phyloP scores from a whole-genome alignment of 2,797 vertebrate genomes.

The Babyrousa celebensis region DNA sequence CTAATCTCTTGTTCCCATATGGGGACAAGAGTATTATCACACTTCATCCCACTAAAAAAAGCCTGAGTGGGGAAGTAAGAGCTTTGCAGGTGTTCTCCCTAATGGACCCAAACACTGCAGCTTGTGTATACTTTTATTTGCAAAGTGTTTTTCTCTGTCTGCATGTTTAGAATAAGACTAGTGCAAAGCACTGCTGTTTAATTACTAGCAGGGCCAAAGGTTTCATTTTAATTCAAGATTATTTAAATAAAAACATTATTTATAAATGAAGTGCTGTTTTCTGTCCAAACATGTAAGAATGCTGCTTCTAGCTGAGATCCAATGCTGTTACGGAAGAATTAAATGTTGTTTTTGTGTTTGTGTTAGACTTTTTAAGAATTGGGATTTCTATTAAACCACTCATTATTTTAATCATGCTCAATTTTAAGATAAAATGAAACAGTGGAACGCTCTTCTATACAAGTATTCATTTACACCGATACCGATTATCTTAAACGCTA shows the following conservation, averaged over 20 bases:
- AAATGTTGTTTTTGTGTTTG: slow-evolving; percentile 65
- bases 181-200: slow-evolving; percentile 79
- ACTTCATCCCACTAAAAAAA: slow-evolving; percentile 60
- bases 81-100: slow-evolving; percentile 72
- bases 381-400: slow-evolving; percentile 72
- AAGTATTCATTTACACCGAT: not conserved
- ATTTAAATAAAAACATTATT: slow-evolving; percentile 85
- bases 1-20: slow-evolving; percentile 68
- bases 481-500: not conserved
- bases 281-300: slow-evolving; percentile 80
- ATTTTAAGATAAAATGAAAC: slow-evolving; percentile 74
- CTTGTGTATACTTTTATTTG: slow-evolving; percentile 72
- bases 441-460: not conserved
- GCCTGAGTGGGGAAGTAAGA: slow-evolving; percentile 19
- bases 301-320: slow-evolving; percentile 56
- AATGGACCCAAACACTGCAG: slow-evolving; percentile 64
- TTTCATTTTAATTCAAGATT: slow-evolving; percentile 82
- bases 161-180: slow-evolving; percentile 75
- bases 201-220: slow-evolving; percentile 80
- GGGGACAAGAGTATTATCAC: slow-evolving; percentile 68
- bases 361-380: slow-evolving; percentile 4
- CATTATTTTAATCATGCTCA: slow-evolving; percentile 82
- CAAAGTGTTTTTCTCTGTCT: slow-evolving; percentile 77
- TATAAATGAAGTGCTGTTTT: slow-evolving; percentile 80
- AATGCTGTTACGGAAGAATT: slow-evolving; percentile 41